Evolutionary conservation across 2,113 vertebrate species (phyloP).

Genomic region (Peromyscus leucopus): DNA sequence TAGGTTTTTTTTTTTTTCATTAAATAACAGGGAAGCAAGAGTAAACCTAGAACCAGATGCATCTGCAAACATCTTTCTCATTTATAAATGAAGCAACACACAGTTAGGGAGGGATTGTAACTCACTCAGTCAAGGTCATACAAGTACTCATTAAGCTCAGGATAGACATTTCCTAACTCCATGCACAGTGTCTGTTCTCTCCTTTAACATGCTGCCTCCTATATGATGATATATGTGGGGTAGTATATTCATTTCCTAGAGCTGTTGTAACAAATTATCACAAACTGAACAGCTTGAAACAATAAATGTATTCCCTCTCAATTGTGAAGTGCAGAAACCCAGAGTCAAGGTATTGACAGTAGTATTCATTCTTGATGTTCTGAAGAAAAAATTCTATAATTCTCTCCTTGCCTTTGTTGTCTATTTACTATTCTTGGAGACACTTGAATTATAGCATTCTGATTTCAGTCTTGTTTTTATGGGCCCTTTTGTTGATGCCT

Average conservation of each 20-base stretch:
- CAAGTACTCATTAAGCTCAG: not conserved
- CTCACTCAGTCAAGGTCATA: not conserved
- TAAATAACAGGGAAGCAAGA: no score
- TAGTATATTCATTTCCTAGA: not conserved
- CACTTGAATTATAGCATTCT: not conserved
- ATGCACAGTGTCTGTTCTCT: not conserved
- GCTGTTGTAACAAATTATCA: not conserved
- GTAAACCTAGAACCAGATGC: not conserved
- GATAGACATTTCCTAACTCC: not conserved
- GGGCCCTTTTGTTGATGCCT: not conserved
- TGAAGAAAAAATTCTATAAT: not conserved
- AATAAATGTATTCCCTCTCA: not conserved
- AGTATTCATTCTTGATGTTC: not conserved
- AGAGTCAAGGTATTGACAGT: not conserved
- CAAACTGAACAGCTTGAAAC: not conserved
- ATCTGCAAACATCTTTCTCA: not conserved
- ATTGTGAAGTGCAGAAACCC: not conserved
- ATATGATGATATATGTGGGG: no score
- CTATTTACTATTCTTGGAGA: not conserved
- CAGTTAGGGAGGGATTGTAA: not conserved
- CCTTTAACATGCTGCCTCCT: not conserved
- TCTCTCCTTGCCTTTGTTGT: not conserved
- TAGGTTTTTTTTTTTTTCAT: not conserved
- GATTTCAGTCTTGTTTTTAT: not conserved
- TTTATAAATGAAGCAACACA: not conserved